Conservation (phyloP, 2,888 invertebrate genomes). For the Himalopsyche kuldschensis region DNA sequence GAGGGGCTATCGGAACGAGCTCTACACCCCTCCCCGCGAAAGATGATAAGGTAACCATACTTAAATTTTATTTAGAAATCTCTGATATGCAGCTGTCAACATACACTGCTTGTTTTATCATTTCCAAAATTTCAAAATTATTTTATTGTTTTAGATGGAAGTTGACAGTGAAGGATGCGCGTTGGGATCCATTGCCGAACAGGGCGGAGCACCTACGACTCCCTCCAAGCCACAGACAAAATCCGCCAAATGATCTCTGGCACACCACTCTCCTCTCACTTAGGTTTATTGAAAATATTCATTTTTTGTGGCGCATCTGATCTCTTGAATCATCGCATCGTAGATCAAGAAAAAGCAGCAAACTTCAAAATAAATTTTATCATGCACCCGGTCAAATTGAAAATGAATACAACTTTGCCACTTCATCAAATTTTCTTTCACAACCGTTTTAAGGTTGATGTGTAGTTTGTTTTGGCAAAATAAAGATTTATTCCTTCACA, state of each 20-base stretch:
- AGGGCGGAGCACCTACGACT: conserved; percentile 56
- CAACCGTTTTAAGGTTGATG: no score
- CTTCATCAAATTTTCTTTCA: no score
- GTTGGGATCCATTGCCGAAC: conserved; percentile 56
- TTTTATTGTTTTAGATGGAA: conserved; percentile 47
- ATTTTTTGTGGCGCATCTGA: no score
- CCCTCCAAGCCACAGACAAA: conserved; percentile 53
- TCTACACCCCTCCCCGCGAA: conserved; percentile 33
- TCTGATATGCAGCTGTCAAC: background rate
- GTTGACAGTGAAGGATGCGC: conserved; percentile 59
- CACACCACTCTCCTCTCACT: background rate
- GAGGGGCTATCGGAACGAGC: conserved; percentile 27
- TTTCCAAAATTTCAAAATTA: background rate
- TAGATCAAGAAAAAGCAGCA: no score
- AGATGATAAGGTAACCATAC: conserved; percentile 31
- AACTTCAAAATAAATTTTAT: no score
- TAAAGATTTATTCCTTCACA: no score
- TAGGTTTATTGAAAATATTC: background rate
- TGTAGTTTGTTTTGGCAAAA: no score
- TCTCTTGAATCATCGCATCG: no score
- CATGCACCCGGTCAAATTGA: no score
- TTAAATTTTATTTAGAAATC: background rate
- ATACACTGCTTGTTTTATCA: background rate
- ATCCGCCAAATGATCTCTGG: conserved; percentile 52
- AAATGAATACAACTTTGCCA: no score